Conservation (phyloP, 2,113 vertebrate genomes). For the human (Homo sapiens) region GRCh38 chr2:48213001-48213500, state of each 20-base stretch:
- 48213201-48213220: not conserved
- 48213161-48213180: not conserved
- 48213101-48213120: not conserved
- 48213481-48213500: not conserved
- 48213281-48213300: not conserved
- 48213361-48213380: not conserved
- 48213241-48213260: not conserved
- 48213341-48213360: not conserved
- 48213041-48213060: not conserved
- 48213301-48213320: not conserved
- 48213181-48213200: constrained; percentile 5
- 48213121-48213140: not conserved
- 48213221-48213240: not conserved
- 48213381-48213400: not conserved
- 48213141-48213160: not conserved
- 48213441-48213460: not conserved
- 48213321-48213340: not conserved
- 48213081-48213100: not conserved
- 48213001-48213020: not conserved
- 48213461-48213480: not conserved
- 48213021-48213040: not conserved
- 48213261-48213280: not conserved
- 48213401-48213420: not conserved
- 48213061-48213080: not conserved
- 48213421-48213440: not conserved